Evolutionary conservation across 2,888 invertebrate genomes (phyloP).

Genomic region (Xestia rhomboidea): DNA sequence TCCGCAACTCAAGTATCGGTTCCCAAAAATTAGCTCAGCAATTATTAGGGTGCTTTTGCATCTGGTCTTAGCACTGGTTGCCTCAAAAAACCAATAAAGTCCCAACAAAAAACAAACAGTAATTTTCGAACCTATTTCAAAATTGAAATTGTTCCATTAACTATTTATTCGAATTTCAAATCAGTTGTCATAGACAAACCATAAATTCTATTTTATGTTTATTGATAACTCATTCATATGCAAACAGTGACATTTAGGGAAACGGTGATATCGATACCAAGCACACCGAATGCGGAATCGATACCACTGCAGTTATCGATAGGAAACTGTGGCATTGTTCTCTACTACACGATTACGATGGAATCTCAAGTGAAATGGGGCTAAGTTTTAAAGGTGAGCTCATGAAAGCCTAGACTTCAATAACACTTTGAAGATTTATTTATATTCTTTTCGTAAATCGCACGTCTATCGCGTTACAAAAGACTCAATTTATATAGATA

Average conservation of each 20-base stretch:
- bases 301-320: slow-evolving; percentile 62
- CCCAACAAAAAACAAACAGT: background rate
- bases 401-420: slow-evolving; percentile 13
- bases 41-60: background rate
- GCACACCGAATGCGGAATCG: slow-evolving; percentile 55
- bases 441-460: slow-evolving; percentile 37
- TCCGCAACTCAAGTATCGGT: background rate
- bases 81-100: background rate
- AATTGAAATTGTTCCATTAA: slow-evolving; percentile 4
- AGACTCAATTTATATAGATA: slow-evolving; percentile 56
- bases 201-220: slow-evolving; percentile 58
- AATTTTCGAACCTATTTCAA: background rate
- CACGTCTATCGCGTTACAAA: slow-evolving; percentile 36
- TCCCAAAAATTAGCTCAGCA: background rate
- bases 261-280: slow-evolving; percentile 58
- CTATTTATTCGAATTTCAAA: slow-evolving; percentile 34
- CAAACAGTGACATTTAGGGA: slow-evolving; percentile 64
- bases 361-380: slow-evolving; percentile 38
- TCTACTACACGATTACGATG: slow-evolving; percentile 42
- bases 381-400: slow-evolving; percentile 37
- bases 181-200: slow-evolving; percentile 33
- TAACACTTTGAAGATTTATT: slow-evolving; percentile 21
- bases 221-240: slow-evolving; percentile 62
- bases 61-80: background rate
- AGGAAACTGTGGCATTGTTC: slow-evolving; percentile 57